Evolutionary conservation across 1,140 invertebrate genomes (phyloP), one percentile per base, ranked within the genome.

Genomic region (Telenomus remus): DNA sequence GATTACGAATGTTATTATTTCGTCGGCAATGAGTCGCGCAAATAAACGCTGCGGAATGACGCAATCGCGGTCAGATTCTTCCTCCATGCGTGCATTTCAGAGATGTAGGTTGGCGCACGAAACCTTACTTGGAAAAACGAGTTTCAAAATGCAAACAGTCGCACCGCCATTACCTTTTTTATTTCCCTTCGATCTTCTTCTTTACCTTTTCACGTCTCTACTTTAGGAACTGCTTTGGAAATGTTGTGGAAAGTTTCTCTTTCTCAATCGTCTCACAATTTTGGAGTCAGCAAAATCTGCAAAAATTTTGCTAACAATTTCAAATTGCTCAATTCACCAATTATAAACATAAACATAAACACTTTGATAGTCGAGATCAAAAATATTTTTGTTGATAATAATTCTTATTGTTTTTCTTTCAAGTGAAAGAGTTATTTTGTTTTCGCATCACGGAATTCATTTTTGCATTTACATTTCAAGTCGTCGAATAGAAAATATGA

Each of bases 1-100:
- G 65, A 69, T 60, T 54, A 60, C 53, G 54, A 39, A 59, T 59
- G 50, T 69, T 54, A 43, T 61, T 69, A 55, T 60, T 69, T 50
- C 13, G 14, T 27, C 59, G 48, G n/a, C 50, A 60, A 48, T 47
- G 47, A 43, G 35, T 19, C 43, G 65, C 43, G 35, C 65, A 51
- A 60, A 69, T 69, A 55, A 53, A 35, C 42, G 13, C 37, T 43
- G 15, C 47, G 19, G 19, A 27, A 69, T 69, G 47, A 55, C 56
- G 56, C 65, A 69, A 69, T 19, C 14, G 3, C 33, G 33, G 39
- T 16, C 13, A 16, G 56, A 37, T 55, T 70, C 49, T 47, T 69
- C 65, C 42, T 69, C 35, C 65, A 69, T 15, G 48, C 50, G 49
- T 39, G 49, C 50, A 69, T 47, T 54, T 33, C 50, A 39, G 15